Conservation (phyloP, 2,888 invertebrate species). For the Synanthedon myopaeformis region DNA sequence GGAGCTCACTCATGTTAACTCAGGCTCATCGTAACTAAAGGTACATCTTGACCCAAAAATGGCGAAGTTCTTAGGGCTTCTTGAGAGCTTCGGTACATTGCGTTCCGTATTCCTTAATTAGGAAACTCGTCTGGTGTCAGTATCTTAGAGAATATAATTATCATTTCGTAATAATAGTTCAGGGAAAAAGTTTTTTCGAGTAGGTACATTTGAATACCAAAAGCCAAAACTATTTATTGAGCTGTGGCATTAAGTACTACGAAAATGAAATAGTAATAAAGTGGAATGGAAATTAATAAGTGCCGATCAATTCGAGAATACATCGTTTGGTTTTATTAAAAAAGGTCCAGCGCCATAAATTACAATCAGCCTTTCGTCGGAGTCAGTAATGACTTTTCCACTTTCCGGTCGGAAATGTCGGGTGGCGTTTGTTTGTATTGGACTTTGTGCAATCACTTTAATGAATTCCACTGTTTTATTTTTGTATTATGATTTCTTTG, state of each 20-base stretch:
- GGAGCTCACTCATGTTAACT: too few relatives aligned
- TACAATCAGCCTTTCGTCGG: constrained; percentile 1
- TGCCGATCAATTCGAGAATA: constrained; percentile 1
- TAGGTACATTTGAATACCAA: too few relatives aligned
- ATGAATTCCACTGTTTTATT: too few relatives aligned
- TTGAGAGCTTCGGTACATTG: neutral
- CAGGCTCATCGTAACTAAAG: too few relatives aligned
- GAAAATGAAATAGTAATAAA: neutral
- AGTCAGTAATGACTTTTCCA: neutral
- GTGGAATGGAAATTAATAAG: neutral
- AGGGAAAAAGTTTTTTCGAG: too few relatives aligned
- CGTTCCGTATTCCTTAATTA: neutral
- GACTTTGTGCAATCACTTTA: neutral
- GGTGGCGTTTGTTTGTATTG: neutral
- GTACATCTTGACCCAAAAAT: too few relatives aligned
- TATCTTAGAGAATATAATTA: neutral
- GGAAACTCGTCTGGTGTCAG: too few relatives aligned
- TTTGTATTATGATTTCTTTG: too few relatives aligned
- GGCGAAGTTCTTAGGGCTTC: too few relatives aligned
- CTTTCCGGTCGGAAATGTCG: neutral
- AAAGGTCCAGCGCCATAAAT: constrained; percentile 21
- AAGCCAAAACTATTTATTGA: neutral
- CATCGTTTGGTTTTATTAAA: constrained; percentile 26
- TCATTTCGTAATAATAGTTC: too few relatives aligned
- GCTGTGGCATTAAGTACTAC: too few relatives aligned